Base-by-base conservation (phyloP, 2,888 invertebrate species). In the Bellardia pandia region DNA sequence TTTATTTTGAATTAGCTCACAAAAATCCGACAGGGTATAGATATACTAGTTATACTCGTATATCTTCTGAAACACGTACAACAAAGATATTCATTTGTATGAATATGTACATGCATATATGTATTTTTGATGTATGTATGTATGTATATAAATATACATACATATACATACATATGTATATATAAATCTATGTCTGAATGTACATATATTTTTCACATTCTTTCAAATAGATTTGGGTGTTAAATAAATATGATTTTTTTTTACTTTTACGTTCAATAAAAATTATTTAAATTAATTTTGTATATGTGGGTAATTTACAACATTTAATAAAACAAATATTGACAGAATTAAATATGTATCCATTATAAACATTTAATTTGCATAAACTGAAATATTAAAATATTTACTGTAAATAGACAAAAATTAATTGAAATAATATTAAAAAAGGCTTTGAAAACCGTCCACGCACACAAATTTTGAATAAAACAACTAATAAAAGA, bases 371-470 rank as follows among this genome's bases (percentile, higher is more conserved):
- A 56, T 69, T 42, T 88, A 86, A 76, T 85, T 89, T 89, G 85
- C 88, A 88, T 83, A 58, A 81, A 85, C 85, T 88, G 66, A 83
- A 86, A 86, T 89, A 88, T 78, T 79, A 83, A 89, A 81, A 88
- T 64, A 89, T 86, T 84, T 82, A 89, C 71, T 86, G 84, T 88
- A 89, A 69, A 90, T 86, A 90, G 74, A 69, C 66, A 78, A 88
- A 89, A 51, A 88, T 79, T 81, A 75, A 88, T 71, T 64, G 58
- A 62, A 82, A 74, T 56, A 58, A 89, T 58, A 53, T 89, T 86
- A 11, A 88, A 86, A 88, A 90, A 91, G 91, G 91, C 93, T 92
- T 92, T 91, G 91, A 92, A 90, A 90, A 92, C 93, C 93, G 93
- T 93, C 93, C 93, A 93, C 92, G 90, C 90, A 90, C 90, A 90